Base-by-base conservation (phyloP, 2,113 vertebrate species). In the Acrocephalus arundinaceus region DNA sequence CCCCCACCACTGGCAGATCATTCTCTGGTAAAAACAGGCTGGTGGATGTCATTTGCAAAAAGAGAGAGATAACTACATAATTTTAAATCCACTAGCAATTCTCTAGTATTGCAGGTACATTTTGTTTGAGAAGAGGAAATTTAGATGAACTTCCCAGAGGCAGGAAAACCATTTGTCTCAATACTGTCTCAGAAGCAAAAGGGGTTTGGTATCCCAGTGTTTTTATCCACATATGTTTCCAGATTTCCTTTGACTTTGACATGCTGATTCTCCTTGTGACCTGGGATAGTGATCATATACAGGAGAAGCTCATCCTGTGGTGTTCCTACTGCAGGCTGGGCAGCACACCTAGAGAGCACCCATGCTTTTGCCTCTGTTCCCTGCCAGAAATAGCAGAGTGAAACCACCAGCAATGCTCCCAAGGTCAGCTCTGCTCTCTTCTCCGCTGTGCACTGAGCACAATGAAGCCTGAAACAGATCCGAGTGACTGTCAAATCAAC, bases 261-360 rank as follows among this genome's bases (percentile, higher is more conserved):
- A 43, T 3, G 13, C 31, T 62, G 37, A 31, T 41, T 72, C 43
- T 86, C 31, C 23, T 63, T 87, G 41, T 35, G n/a, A n/a, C 27
- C 39, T 27, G 10, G 15, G 9, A 71, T 4, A 51, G 9, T 0
- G 0, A 41, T 13, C 1, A 0, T 9, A 19, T 4, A 31, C 0
- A 73, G 25, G 15, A 81, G 66, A 15, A 63, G 46, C 0, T 3
- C 25, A 66, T 54, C 59, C 30, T 33, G 45, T 0, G 0, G 11
- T 17, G 19, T 6, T 83, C 51, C 66, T 43, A 21, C 70, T 11
- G 41, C 28, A 82, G 62, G 80, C 48, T 76, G 81, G 37, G 14
- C 10, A 7, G 43, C n/a, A 54, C 21, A 65, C n/a, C n/a, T 19
- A 19, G 19, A 73, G 3, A 72, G 13, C 33, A 62, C 1, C 3